phyloP scores from a whole-genome alignment of 2,797 vertebrate species.

The Spea hammondii region DNA sequence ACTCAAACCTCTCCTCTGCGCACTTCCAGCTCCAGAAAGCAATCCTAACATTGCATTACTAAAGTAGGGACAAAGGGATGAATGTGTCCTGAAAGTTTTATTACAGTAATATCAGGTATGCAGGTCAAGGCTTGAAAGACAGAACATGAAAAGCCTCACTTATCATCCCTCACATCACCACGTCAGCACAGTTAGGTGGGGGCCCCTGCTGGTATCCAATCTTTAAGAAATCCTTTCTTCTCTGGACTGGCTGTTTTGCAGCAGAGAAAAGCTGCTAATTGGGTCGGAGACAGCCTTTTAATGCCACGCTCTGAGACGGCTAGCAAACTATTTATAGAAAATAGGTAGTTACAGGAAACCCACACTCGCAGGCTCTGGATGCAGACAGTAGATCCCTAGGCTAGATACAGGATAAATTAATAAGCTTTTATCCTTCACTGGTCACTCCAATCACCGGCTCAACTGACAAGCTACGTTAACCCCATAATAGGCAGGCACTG shows the following conservation, averaged over 20 bases:
- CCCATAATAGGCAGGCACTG: neutral
- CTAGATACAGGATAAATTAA: neutral
- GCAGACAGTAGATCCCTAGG: neutral
- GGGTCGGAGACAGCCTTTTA: slow-evolving; percentile 12
- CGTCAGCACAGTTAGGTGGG: neutral
- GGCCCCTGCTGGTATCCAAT: slow-evolving; percentile 1
- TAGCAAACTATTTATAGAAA: slow-evolving; percentile 16
- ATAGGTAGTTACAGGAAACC: slow-evolving; percentile 9
- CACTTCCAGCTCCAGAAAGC: neutral
- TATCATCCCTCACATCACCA: neutral
- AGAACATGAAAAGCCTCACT: slow-evolving; percentile 19
- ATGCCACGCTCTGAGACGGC: neutral
- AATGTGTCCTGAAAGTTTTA: slow-evolving; percentile 11
- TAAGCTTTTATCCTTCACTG: neutral
- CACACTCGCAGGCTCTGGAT: slow-evolving; percentile 4
- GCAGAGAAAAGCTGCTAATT: slow-evolving; percentile 25
- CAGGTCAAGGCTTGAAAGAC: neutral
- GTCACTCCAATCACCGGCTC: neutral
- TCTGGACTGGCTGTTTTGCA: neutral
- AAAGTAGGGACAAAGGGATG: neutral
- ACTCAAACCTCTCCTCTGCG: neutral
- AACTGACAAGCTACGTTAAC: neutral
- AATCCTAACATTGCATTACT: neutral
- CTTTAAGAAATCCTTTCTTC: slow-evolving; percentile 4
- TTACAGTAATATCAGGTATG: slow-evolving; percentile 8